Evolutionary conservation across 2,113 vertebrate genomes (phyloP).

Genomic region (Ceyx melanurus): DNA sequence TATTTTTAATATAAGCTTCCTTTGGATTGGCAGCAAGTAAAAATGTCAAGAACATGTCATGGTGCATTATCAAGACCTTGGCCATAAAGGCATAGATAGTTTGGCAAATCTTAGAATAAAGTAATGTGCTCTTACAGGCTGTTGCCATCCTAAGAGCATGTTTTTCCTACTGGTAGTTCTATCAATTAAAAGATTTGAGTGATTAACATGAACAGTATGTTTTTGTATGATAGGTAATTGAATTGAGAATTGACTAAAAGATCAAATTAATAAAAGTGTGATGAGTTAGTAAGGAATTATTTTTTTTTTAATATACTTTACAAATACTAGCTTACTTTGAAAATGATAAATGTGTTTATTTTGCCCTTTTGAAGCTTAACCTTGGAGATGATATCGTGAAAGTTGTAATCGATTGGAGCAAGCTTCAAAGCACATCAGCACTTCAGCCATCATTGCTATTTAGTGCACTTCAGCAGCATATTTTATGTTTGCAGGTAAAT

Average conservation of each 20-base stretch:
- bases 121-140: not conserved
- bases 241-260: not conserved
- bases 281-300: not conserved
- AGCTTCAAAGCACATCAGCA: constrained; percentile 75
- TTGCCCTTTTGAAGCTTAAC: constrained; percentile 82
- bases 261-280: not conserved
- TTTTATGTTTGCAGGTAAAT: constrained; percentile 91
- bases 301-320: not conserved
- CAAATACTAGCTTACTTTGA: not conserved
- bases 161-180: not conserved
- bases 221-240: not conserved
- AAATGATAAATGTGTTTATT: constrained; percentile 49
- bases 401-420: constrained; percentile 81
- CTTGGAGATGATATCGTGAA: constrained; percentile 84
- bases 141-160: not conserved
- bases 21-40: not conserved
- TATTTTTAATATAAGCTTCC: not conserved
- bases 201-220: not conserved
- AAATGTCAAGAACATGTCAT: not conserved
- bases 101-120: not conserved
- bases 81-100: not conserved
- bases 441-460: constrained; percentile 78
- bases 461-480: constrained; percentile 85
- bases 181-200: not conserved
- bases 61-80: not conserved